Evolutionary conservation across 2,888 invertebrate species (phyloP).

Genomic region (Apotomis capreana): DNA sequence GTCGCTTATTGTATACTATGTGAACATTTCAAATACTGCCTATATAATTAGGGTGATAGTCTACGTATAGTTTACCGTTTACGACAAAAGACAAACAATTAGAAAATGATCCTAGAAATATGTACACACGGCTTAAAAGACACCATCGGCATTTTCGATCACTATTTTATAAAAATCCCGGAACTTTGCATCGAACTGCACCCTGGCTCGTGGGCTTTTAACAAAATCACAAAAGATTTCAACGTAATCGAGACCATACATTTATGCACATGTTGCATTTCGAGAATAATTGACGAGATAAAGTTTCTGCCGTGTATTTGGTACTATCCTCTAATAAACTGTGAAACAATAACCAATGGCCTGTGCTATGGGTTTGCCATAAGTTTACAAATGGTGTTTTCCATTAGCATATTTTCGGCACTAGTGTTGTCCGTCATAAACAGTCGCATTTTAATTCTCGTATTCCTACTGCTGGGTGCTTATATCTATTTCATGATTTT

Average conservation of each 20-base stretch:
- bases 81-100: not conserved
- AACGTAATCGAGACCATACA: not conserved
- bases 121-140: not conserved
- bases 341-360: not conserved
- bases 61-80: not conserved
- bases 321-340: not conserved
- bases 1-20: too few species aligned
- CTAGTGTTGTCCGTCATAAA: not conserved
- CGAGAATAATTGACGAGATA: not conserved
- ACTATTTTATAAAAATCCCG: not conserved
- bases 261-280: not conserved
- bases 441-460: not conserved
- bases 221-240: not conserved
- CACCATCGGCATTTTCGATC: not conserved
- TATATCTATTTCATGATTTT: conserved; percentile 1
- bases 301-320: not conserved
- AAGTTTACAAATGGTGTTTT: not conserved
- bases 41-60: too few species aligned
- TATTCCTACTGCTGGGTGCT: not conserved
- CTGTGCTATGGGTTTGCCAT: not conserved
- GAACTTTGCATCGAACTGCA: not conserved
- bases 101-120: not conserved
- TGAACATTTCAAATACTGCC: too few species aligned
- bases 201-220: not conserved
- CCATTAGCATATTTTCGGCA: not conserved